Base-by-base conservation (phyloP, 2,113 vertebrate genomes). In the Oreochromis tanganicae region DNA sequence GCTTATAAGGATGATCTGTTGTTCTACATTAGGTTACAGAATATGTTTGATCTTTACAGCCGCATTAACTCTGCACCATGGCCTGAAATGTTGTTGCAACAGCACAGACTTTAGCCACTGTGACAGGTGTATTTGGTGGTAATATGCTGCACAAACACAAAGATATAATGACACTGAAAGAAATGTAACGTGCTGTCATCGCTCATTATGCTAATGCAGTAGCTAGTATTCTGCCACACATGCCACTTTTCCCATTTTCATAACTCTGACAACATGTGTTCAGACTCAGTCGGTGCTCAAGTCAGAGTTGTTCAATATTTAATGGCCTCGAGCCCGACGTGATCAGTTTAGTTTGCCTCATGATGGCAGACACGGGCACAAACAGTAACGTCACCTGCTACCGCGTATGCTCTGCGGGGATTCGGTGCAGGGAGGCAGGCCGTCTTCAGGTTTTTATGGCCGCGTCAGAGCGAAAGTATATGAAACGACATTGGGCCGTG, bases 401-500 rank as follows among this genome's bases (percentile, higher is more conserved):
- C 63, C 2, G 19, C 1, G 6, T 21, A 41, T 38, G 19, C 63
- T 68, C 36, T 41, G n/a, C 4, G 4, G 34, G 36, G 11, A 68
- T 68, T 68, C 3, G 3, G 36, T 41, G 19, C 63, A 68, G 19
- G 6, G 36, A 68, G 24, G 38, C n/a, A 43, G 12, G 9, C 9
- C 0, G 24, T 48, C 16, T 50, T 29, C 17, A 50, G 10, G 43
- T n/a, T 78, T 50, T 48, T 48, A 10, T 29, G 68, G 41, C 24
- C 0, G 4, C 9, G 9, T 32, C 3, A 4, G 71, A 32, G 43
- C 6, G 4, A 38, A 66, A 66, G 17, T 66, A 5, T 66, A n/a
- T 50, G 46, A 78, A 50, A 29, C 6, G 0, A 50, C 16, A 5
- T 0, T 3, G 3, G 16, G 24, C 16, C 1, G 3, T 50, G 43